Percentiles rank a stretch among this genome's conserved stretches.
phyloP scores from a whole-genome alignment of 2,888 invertebrate genomes.

The Eueremaeus valkanovi region DNA sequence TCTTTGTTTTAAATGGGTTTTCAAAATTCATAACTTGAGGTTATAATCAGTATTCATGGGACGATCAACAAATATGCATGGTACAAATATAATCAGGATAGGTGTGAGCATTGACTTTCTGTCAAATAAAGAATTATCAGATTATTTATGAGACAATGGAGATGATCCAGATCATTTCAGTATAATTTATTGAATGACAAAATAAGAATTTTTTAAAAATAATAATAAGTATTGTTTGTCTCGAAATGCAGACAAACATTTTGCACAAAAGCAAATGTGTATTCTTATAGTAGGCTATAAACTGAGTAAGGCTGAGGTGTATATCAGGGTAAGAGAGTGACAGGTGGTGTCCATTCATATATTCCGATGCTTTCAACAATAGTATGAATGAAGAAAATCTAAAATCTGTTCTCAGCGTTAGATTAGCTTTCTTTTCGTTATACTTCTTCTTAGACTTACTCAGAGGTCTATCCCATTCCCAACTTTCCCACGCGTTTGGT shows the following conservation, averaged over 20 bases:
- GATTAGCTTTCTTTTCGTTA: conserved; percentile 15
- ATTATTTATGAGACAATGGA: too few species aligned
- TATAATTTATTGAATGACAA: background rate
- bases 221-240: background rate
- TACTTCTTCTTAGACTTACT: conserved; percentile 9
- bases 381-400: conserved; percentile 11
- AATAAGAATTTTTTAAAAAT: background rate
- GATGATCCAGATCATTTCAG: too few species aligned
- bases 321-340: conserved; percentile 20
- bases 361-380: conserved; percentile 7
- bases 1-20: background rate
- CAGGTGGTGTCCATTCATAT: conserved; percentile 32
- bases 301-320: background rate
- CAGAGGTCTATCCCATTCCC: background rate
- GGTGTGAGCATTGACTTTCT: too few species aligned
- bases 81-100: too few species aligned
- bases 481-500: conserved; percentile 11
- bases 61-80: too few species aligned
- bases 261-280: conserved; percentile 12
- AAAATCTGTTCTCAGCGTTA: conserved; percentile 1
- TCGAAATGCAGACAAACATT: background rate
- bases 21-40: background rate
- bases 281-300: background rate
- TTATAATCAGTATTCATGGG: too few species aligned
- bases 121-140: too few species aligned